Evolutionary conservation across 92 coral and sea anemone species (phyloP), one percentile per base, ranked within the genome.

Genomic region (Umimayanthus kanabou): DNA sequence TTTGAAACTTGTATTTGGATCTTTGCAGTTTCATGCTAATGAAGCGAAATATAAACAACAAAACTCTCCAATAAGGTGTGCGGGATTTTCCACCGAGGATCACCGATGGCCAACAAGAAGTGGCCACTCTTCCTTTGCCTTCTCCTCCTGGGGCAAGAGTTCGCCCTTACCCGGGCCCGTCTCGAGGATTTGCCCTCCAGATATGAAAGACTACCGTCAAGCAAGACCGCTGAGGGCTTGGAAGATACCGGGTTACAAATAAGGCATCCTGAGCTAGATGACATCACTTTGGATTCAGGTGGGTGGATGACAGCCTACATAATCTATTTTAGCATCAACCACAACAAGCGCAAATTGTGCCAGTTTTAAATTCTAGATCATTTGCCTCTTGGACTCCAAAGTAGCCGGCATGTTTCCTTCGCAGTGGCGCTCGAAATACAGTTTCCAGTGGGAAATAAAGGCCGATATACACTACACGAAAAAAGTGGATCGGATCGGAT

Each of bases 141-240:
- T 5, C 77, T 83, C 40, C 87, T 83, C 66, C 6, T 83, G 23
- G 87, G 87, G 8, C 87, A 83, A 64, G 77, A 83, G n/a, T 49
- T 83, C 15, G 65, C 50, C 78, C 30, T 45, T 45, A 70, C 78
- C 14, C 39, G 87, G 33, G 76, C 78, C 40, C 87, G 87, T 22
- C 66, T 83, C 20, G 43, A 5, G 39, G 67, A 83, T 69, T 37
- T 50, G 40, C 87, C 87, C 14, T 83, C 74, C 33, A 83, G 43
- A 47, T 15, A 37, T 83, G 29, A 70, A 45, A 26, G 22, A 11
- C 14, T 67, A 47, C 15, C 66, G 10, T 25, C 64, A 23, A 39
- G 13, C 14, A 69, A 70, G 22, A 83, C 28, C 0, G 4, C 20
- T 2, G 18, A 20, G 74, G 77, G 28, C 11, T 47, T 25, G 25